Evolutionary conservation across 2,888 invertebrate species (phyloP).

Genomic region (Ditula angustiorana): DNA sequence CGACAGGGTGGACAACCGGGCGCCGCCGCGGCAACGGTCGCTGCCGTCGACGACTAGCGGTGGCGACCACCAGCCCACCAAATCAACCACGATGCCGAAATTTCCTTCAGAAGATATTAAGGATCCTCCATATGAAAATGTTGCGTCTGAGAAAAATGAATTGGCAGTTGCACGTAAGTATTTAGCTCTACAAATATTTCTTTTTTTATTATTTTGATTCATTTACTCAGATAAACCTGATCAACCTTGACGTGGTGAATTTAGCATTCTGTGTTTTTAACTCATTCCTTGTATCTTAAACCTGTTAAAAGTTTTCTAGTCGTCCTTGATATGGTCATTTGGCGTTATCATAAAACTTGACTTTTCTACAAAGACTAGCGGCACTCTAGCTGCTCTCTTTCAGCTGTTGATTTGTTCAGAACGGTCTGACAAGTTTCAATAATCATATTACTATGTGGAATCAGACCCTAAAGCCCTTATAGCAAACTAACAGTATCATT

Average conservation of each 20-base stretch:
- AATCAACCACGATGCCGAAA: constrained; percentile 86
- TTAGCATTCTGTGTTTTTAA: too few relatives aligned
- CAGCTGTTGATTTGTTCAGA: too few relatives aligned
- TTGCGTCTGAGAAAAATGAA: constrained; percentile 71
- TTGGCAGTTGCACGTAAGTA: constrained; percentile 73
- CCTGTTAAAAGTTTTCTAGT: too few relatives aligned
- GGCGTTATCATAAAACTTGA: too few relatives aligned
- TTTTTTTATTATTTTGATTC: neutral
- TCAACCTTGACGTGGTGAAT: too few relatives aligned
- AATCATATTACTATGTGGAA: too few relatives aligned
- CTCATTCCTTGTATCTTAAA: too few relatives aligned
- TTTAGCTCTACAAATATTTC: constrained; percentile 3
- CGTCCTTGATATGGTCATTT: too few relatives aligned
- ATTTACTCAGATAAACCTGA: too few relatives aligned
- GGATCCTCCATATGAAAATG: constrained; percentile 78
- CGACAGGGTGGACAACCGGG: constrained; percentile 62
- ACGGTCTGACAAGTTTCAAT: too few relatives aligned
- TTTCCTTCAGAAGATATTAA: constrained; percentile 78
- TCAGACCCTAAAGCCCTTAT: neutral
- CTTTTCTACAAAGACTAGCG: too few relatives aligned
- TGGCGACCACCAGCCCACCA: constrained; percentile 74
- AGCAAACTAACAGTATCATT: neutral
- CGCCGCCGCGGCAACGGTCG: constrained; percentile 76
- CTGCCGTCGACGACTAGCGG: constrained; percentile 70
- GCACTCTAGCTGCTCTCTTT: too few relatives aligned